Conservation (phyloP, 2,113 vertebrate species). For the Vulpes ferrilata region DNA sequence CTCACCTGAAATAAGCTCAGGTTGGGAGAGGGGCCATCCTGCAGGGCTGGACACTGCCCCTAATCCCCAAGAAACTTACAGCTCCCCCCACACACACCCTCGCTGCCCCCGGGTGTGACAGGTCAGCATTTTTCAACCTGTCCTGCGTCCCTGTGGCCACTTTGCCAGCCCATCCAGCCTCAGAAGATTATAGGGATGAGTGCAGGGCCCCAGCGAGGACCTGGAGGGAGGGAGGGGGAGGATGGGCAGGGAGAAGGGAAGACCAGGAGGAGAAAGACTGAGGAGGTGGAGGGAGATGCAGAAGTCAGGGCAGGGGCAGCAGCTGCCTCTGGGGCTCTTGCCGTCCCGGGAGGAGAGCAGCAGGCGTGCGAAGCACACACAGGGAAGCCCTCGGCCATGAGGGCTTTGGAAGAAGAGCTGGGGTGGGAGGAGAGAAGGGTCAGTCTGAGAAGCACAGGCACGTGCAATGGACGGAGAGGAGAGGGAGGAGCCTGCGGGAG, state of each 20-base stretch:
- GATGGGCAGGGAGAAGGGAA: background rate
- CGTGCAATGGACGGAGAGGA: background rate
- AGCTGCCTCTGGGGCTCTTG: background rate
- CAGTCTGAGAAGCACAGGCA: background rate
- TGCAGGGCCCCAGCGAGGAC: background rate
- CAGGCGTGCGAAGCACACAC: background rate
- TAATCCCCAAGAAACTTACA: background rate
- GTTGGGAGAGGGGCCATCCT: constrained; percentile 2
- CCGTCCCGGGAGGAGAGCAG: background rate
- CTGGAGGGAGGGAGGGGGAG: background rate
- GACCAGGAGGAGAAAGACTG: too few species aligned
- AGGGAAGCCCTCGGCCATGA: background rate
- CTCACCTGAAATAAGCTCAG: constrained; percentile 36
- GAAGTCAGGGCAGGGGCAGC: background rate
- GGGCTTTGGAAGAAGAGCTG: background rate
- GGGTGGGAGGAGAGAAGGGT: background rate
- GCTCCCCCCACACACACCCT: background rate
- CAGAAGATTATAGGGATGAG: background rate
- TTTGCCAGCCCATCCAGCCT: background rate
- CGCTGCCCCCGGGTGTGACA: background rate
- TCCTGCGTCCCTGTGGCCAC: background rate
- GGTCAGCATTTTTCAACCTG: background rate
- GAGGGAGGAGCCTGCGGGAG: rapidly evolving
- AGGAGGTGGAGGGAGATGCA: background rate
- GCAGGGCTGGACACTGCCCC: constrained; percentile 15